Conservation (phyloP, 2,888 invertebrate genomes). For the Drosophila diplacantha region DNA sequence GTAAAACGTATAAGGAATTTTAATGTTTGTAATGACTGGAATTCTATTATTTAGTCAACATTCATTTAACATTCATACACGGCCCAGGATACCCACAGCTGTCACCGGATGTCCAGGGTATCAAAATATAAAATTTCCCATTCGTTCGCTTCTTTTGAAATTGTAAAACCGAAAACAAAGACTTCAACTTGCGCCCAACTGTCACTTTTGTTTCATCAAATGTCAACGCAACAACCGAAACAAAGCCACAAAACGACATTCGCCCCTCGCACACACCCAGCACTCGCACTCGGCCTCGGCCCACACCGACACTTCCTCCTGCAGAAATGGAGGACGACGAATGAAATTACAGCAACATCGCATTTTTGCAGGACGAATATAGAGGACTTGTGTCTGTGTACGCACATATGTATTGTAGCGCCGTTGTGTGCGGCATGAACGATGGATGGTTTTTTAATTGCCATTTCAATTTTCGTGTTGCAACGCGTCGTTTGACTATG, state of each 20-base stretch:
- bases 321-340: slow-evolving; percentile 50
- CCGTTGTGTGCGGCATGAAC: slow-evolving; percentile 61
- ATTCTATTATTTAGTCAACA: too few species aligned
- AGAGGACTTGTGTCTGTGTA: slow-evolving; percentile 34
- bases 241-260: slow-evolving; percentile 68
- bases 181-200: slow-evolving; percentile 68
- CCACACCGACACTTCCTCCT: slow-evolving; percentile 14
- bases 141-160: slow-evolving; percentile 44
- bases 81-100: not conserved
- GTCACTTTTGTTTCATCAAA: slow-evolving; percentile 73
- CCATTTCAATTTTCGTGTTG: slow-evolving; percentile 71
- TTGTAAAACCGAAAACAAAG: slow-evolving; percentile 56
- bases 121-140: slow-evolving; percentile 51
- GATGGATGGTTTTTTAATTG: slow-evolving; percentile 71
- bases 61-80: not conserved
- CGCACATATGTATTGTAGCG: slow-evolving; percentile 17
- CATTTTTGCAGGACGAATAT: slow-evolving; percentile 23
- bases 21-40: not conserved
- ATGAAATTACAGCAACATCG: slow-evolving; percentile 64
- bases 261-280: slow-evolving; percentile 19
- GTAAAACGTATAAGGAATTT: not conserved
- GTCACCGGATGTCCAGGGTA: slow-evolving; percentile 26
- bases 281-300: not conserved
- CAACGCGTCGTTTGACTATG: slow-evolving; percentile 49
- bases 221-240: slow-evolving; percentile 72